phyloP scores from a whole-genome alignment of 1,140 invertebrate species.

The Leguminivora glycinivorella region DNA sequence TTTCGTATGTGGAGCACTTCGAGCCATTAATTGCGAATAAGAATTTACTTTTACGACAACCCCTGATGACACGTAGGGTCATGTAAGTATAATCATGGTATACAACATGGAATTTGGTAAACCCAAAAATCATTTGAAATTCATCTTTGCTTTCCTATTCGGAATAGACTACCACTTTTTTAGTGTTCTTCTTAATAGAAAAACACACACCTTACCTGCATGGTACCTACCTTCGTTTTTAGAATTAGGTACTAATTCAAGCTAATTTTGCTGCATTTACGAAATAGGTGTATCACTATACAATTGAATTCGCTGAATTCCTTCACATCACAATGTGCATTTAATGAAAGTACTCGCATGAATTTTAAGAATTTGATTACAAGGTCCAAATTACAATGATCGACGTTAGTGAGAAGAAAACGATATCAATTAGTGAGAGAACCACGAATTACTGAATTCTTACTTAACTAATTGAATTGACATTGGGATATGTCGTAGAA shows the following conservation, averaged over 20 bases:
- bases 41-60: no score
- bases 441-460: slow-evolving; percentile 12
- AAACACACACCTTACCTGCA: no score
- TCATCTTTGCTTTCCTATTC: no score
- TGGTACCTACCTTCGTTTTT: not conserved
- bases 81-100: no score
- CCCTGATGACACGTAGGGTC: no score
- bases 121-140: no score
- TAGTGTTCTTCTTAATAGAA: no score
- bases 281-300: not conserved
- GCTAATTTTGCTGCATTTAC: not conserved
- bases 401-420: not conserved
- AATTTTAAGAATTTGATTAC: not conserved
- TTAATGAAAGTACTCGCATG: not conserved
- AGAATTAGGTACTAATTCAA: not conserved
- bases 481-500: slow-evolving; percentile 6
- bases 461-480: slow-evolving; percentile 25
- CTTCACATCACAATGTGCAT: not conserved
- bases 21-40: no score
- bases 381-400: not conserved
- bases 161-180: no score
- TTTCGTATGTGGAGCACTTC: no score
- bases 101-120: no score
- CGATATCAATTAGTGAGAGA: slow-evolving; percentile 22
- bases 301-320: slow-evolving; percentile 1